Conservation (phyloP, 2,797 vertebrate species). For the Mus caroli region DNA sequence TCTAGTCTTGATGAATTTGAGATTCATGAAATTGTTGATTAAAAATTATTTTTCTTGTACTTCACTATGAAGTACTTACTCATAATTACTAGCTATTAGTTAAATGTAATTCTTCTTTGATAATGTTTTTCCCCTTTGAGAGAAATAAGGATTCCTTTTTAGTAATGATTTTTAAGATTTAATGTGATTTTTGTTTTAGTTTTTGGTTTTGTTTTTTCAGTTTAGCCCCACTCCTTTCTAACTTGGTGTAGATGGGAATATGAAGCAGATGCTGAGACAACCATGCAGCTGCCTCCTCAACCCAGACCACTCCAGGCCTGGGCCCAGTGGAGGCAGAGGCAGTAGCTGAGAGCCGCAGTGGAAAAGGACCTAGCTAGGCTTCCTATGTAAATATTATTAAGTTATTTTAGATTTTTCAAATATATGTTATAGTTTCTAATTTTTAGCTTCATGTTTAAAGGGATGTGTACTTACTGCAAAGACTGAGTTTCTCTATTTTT, state of each 20-base stretch:
- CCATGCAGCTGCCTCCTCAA: neutral
- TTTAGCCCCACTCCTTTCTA: slow-evolving; percentile 41
- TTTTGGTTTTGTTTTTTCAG: neutral
- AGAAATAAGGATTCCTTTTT: neutral
- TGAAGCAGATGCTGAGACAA: neutral
- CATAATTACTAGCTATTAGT: slow-evolving; percentile 49
- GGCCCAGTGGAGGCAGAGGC: neutral
- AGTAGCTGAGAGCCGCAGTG: neutral
- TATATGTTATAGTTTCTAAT: slow-evolving; percentile 43
- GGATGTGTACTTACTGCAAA: neutral
- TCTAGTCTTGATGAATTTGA: slow-evolving; percentile 22
- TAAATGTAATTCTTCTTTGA: slow-evolving; percentile 21
- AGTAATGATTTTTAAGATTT: neutral
- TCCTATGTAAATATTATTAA: neutral
- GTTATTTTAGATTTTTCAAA: slow-evolving; percentile 44
- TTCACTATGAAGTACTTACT: slow-evolving; percentile 22
- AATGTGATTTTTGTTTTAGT: neutral
- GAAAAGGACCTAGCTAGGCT: neutral
- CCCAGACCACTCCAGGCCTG: neutral
- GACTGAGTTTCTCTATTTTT: slow-evolving; percentile 67
- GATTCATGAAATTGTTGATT: neutral
- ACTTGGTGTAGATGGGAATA: neutral
- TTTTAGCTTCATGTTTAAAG: slow-evolving; percentile 31
- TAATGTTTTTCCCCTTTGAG: slow-evolving; percentile 21
- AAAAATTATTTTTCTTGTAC: slow-evolving; percentile 53